These are phyloP conservation scores for Anhinga anhinga DNA, from an alignment of 2,113 vertebrate genomes.

Conservation along the genomic window DNA sequence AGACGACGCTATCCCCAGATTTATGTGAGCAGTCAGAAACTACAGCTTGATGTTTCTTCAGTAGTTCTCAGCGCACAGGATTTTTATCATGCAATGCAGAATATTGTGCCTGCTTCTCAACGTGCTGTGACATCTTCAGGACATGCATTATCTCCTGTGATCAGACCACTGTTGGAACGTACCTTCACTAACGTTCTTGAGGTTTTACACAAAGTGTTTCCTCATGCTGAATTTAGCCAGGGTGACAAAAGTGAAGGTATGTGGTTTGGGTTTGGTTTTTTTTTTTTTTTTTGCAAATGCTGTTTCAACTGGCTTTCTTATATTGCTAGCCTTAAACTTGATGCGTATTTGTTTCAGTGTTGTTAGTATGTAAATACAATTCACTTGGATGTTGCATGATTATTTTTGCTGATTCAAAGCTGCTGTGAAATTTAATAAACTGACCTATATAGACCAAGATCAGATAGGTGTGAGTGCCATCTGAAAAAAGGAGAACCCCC, in stretches of 20 bases:
- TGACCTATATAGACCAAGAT: background rate
- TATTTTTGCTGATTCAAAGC: background rate
- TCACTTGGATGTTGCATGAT: background rate
- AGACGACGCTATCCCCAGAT: constrained; percentile 97
- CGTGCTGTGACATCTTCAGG: constrained; percentile 90
- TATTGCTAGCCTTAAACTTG: background rate
- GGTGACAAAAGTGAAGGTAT: constrained; percentile 86
- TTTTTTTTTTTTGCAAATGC: background rate
- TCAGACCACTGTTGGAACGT: constrained; percentile 87
- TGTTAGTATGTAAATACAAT: background rate
- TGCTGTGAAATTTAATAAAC: background rate
- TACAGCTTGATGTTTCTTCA: constrained; percentile 91
- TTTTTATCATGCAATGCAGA: constrained; percentile 92
- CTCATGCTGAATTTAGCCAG: constrained; percentile 89
- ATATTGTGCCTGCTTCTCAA: constrained; percentile 95
- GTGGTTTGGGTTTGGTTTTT: background rate
- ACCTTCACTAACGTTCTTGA: constrained; percentile 81
- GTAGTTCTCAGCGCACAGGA: constrained; percentile 91
- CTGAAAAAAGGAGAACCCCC: background rate
- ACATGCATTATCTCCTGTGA: constrained; percentile 86
- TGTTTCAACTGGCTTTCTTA: background rate
- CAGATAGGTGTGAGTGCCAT: background rate
- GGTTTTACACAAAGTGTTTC: constrained; percentile 91
- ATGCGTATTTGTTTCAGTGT: background rate
- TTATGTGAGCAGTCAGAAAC: constrained; percentile 93